Conservation (phyloP, 2,888 invertebrate species). For the Tanypteryx hageni region DNA sequence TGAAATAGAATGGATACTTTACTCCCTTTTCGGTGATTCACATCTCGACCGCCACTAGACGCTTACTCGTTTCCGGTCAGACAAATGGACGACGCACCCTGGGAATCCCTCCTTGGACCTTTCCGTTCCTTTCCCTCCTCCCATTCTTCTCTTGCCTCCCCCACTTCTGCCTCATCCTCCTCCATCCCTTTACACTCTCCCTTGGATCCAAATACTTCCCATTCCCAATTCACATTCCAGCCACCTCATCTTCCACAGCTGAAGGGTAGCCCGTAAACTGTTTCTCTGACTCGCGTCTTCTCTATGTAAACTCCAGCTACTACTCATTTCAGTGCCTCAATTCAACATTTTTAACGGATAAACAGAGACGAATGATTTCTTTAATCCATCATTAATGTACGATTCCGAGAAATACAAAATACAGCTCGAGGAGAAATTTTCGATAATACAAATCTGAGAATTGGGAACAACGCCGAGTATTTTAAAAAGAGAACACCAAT, state of each 20-base stretch:
- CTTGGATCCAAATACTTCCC: background rate
- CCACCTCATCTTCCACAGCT: background rate
- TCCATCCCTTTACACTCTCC: background rate
- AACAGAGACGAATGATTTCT: no score
- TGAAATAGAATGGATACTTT: conserved; percentile 36
- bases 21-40: conserved; percentile 42
- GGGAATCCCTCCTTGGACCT: conserved; percentile 27
- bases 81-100: conserved; percentile 38
- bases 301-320: no score
- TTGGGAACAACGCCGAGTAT: no score
- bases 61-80: conserved; percentile 43
- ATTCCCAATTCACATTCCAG: no score
- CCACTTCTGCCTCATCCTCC: background rate
- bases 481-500: no score
- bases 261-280: background rate
- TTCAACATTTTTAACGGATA: no score
- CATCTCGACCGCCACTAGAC: background rate
- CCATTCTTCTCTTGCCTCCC: background rate
- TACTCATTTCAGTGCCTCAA: no score
- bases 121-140: background rate
- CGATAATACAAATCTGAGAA: no score
- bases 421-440: no score
- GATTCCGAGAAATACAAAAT: no score
- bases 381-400: no score
- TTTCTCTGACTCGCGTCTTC: no score